These are phyloP conservation scores for Metopia argyrocephala DNA, from an alignment of 2,888 invertebrate genomes.

Conservation along the genomic window DNA sequence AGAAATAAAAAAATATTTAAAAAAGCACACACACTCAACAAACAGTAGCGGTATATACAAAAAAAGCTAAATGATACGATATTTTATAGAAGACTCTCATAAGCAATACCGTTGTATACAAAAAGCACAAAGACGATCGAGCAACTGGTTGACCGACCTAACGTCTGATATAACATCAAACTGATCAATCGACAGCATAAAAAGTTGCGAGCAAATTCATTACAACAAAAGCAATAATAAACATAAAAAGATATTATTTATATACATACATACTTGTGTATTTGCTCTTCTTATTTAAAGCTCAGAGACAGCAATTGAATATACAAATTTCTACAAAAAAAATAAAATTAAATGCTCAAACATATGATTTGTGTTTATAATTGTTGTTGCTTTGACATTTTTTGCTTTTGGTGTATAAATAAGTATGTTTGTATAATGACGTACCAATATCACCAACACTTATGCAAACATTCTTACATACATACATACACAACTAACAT, in stretches of 20 bases:
- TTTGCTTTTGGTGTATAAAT: constrained; percentile 22
- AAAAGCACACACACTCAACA: constrained; percentile 21
- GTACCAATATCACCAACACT: no score
- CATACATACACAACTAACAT: neutral
- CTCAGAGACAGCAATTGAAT: neutral
- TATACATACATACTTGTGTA: no score
- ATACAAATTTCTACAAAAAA: constrained; percentile 32
- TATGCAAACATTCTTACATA: no score
- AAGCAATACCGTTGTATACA: constrained; percentile 5
- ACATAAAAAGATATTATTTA: no score
- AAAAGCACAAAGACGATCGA: constrained; percentile 21
- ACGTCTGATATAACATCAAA: constrained; percentile 12
- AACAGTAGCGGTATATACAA: no score
- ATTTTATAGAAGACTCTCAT: constrained; percentile 41
- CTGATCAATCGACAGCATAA: constrained; percentile 48
- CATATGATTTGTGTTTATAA: constrained; percentile 23
- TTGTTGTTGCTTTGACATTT: no score
- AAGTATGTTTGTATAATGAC: no score
- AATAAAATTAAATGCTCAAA: constrained; percentile 43
- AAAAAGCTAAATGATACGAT: constrained; percentile 12
- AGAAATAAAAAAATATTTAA: constrained; percentile 1
- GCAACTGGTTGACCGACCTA: constrained; percentile 5
- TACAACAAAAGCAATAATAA: constrained; percentile 42
- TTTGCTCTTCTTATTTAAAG: constrained; percentile 12
- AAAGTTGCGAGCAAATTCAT: constrained; percentile 56